Base-by-base conservation (phyloP, 35 echinoderm and acorn worm genomes). In the Apostichopus parvimensis region DNA sequence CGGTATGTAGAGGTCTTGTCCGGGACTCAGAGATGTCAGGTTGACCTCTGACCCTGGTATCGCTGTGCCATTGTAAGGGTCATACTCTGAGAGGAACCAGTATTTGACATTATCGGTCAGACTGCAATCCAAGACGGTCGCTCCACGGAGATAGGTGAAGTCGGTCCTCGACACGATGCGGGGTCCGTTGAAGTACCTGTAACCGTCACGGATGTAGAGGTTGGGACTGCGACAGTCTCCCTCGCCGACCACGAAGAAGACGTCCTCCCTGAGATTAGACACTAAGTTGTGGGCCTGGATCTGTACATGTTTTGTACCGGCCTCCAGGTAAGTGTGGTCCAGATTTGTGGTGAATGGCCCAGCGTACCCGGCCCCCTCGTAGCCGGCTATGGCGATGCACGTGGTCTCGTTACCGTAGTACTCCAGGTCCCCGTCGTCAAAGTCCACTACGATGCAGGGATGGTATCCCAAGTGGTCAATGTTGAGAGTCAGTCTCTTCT, bases 371-470 rank as follows among this genome's bases (percentile, higher is more conserved):
- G 34, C 66, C 7, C 28, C 28, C 12, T 73, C 24, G 22, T 77
- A 78, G 7, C 45, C 66, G 6, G 18, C 70, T 8, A 77, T 73
- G 34, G 66, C 12, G 18, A 5, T 1, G 23, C 88, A 90, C 3
- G 88, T 90, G 26, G 89, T 91, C 76, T 91, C 72, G 24, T 91
- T 91, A 4, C 89, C 89, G 17, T 79, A 91, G 54, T 78, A 91
- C 56, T 78, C 89, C 25, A 79, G 2, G 11, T 18, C 22, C 9
- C 56, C 89, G 54, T 91, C 89, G 18, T 79, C 89, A 77, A 53
- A 91, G 89, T 91, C 77, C 23, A 91, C 55, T 1, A 59, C 53
- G 76, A 91, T 78, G 53, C 89, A 91, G 17, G 89, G 77, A n/a
- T 77, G 77, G 52, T 57, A 77, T 56, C 76, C 89, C 71, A 91